Conservation (phyloP, 1,140 invertebrate genomes). For the Drosophila fuyamai region DNA sequence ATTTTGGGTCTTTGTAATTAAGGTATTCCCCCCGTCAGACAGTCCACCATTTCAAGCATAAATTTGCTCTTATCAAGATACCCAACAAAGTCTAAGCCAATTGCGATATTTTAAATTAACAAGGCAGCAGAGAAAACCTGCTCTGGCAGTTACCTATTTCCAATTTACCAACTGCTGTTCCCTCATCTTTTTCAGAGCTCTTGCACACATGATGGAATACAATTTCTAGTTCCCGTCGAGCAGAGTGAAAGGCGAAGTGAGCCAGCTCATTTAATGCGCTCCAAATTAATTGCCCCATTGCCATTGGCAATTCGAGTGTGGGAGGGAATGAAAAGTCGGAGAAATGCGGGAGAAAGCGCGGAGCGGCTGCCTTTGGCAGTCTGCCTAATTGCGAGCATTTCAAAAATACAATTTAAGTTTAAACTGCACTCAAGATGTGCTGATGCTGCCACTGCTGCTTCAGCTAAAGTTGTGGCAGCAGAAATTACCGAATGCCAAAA, state of each 20-base stretch:
- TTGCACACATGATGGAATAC: conserved; percentile 34
- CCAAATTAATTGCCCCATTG: conserved; percentile 80
- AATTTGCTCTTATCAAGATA: neutral
- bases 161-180: conserved; percentile 36
- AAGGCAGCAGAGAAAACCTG: conserved; percentile 25
- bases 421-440: conserved; percentile 79
- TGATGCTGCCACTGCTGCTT: conserved; percentile 19
- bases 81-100: neutral
- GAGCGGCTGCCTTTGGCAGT: conserved; percentile 68
- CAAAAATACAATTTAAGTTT: conserved; percentile 82
- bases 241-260: conserved; percentile 26
- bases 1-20: too few species aligned
- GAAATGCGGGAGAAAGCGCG: neutral
- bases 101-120: neutral
- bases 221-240: conserved; percentile 37
- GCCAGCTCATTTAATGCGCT: conserved; percentile 79
- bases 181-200: conserved; percentile 33
- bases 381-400: conserved; percentile 82
- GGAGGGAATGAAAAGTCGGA: conserved; percentile 9
- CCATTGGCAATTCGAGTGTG: conserved; percentile 72
- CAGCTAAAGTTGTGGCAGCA: conserved; percentile 66
- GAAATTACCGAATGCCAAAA: conserved; percentile 76
- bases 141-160: conserved; percentile 8
- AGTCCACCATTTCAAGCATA: neutral
- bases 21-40: neutral